A percentile compares a stretch with the other conserved stretches of the same genome.
phyloP scores from a whole-genome alignment of 1,140 invertebrate species.

The Rhyzopertha dominica region DNA sequence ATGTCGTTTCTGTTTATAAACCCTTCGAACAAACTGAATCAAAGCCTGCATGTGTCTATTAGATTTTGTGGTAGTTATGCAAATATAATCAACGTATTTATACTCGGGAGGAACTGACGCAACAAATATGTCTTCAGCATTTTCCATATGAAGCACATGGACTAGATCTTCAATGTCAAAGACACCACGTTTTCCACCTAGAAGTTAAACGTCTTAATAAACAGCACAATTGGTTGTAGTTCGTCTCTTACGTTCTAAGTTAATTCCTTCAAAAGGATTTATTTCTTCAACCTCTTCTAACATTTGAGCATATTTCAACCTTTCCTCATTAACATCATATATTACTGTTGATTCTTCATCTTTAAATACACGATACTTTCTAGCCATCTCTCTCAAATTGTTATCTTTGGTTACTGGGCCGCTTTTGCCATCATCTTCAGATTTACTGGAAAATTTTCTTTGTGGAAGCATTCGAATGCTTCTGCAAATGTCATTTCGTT shows the following conservation, averaged over 20 bases:
- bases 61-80: slow-evolving; percentile 35
- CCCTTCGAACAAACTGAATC: slow-evolving; percentile 68
- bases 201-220: slow-evolving; percentile 5
- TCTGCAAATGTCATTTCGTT: not conserved
- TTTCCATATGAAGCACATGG: slow-evolving; percentile 68
- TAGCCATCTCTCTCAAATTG: slow-evolving; percentile 15
- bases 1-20: slow-evolving; percentile 71
- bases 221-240: not conserved
- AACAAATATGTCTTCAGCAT: slow-evolving; percentile 76
- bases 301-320: slow-evolving; percentile 19
- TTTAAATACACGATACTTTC: slow-evolving; percentile 32
- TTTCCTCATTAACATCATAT: slow-evolving; percentile 31
- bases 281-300: slow-evolving; percentile 18
- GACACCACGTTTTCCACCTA: slow-evolving; percentile 30
- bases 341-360: slow-evolving; percentile 31
- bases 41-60: slow-evolving; percentile 56
- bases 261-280: slow-evolving; percentile 25
- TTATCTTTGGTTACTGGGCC: slow-evolving; percentile 8
- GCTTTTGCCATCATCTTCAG: not conserved
- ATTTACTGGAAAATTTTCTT: not conserved
- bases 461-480: not conserved
- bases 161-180: slow-evolving; percentile 73
- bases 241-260: slow-evolving; percentile 28
- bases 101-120: slow-evolving; percentile 66
- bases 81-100: slow-evolving; percentile 55